Evolutionary conservation across 2,888 invertebrate species (phyloP).

Genomic region (Palloptera scutellata): DNA sequence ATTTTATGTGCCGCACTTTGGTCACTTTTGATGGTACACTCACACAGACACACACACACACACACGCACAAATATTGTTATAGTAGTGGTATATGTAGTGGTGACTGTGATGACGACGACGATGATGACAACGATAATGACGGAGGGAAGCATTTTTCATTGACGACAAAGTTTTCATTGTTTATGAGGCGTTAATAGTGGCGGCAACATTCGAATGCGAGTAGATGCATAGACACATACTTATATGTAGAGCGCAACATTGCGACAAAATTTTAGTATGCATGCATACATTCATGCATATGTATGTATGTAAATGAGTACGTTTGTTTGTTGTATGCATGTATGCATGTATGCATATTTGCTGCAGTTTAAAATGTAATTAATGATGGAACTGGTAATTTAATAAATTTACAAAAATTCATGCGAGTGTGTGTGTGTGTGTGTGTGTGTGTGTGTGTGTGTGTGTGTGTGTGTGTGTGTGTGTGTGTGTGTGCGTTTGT

Average conservation of each 20-base stretch:
- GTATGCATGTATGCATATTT: background rate
- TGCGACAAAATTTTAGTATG: too few species aligned
- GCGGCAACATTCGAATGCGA: too few species aligned
- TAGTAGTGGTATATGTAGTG: background rate
- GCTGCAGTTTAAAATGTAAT: conserved; percentile 57
- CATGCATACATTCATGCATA: background rate
- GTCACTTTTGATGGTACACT: background rate
- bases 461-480: background rate
- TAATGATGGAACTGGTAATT: conserved; percentile 53
- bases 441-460: conserved; percentile 12
- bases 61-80: conserved; percentile 1
- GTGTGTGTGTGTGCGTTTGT: conserved; percentile 9
- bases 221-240: too few species aligned
- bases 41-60: conserved; percentile 16
- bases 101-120: background rate
- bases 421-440: conserved; percentile 9
- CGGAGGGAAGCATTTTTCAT: conserved; percentile 32
- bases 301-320: background rate
- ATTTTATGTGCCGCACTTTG: too few species aligned
- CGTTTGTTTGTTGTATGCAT: background rate
- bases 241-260: too few species aligned
- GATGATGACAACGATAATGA: conserved; percentile 36
- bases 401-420: conserved; percentile 51
- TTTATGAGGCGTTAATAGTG: conserved; percentile 2
- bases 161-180: background rate